These are phyloP conservation scores for Leptopilina myrica DNA, from an alignment of 2,888 invertebrate genomes.

Conservation along the genomic window DNA sequence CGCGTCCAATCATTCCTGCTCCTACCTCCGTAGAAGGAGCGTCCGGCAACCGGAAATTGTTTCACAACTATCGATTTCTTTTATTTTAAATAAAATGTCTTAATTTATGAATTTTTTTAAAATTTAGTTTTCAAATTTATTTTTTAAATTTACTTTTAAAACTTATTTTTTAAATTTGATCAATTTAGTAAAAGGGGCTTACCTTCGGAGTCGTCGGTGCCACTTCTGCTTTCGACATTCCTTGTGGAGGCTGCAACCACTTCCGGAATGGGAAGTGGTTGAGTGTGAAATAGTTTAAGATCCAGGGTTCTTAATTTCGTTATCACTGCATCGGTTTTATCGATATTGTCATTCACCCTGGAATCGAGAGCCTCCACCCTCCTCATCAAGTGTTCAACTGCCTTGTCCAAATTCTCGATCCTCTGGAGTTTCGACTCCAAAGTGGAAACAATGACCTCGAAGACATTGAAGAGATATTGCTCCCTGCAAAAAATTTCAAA, in stretches of 20 bases:
- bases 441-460: conserved; percentile 93
- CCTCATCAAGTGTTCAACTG: conserved; percentile 91
- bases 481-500: conserved; percentile 81
- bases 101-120: too few species aligned
- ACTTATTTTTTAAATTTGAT: too few species aligned
- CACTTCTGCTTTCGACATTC: conserved; percentile 63
- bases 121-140: too few species aligned
- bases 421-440: conserved; percentile 91
- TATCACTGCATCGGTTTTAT: conserved; percentile 90
- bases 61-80: too few species aligned
- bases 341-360: conserved; percentile 89
- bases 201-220: conserved; percentile 62
- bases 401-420: conserved; percentile 92
- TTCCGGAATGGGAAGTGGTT: conserved; percentile 74
- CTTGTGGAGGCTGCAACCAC: conserved; percentile 65
- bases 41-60: too few species aligned
- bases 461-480: conserved; percentile 91
- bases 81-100: not conserved
- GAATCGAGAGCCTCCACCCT: conserved; percentile 90
- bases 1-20: too few species aligned
- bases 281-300: conserved; percentile 84
- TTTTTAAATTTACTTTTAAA: too few species aligned
- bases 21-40: too few species aligned
- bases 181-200: conserved; percentile 29
- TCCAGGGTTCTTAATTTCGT: conserved; percentile 86